Base-by-base conservation (phyloP, 2,113 vertebrate species). In the Phoenicopterus ruber region DNA sequence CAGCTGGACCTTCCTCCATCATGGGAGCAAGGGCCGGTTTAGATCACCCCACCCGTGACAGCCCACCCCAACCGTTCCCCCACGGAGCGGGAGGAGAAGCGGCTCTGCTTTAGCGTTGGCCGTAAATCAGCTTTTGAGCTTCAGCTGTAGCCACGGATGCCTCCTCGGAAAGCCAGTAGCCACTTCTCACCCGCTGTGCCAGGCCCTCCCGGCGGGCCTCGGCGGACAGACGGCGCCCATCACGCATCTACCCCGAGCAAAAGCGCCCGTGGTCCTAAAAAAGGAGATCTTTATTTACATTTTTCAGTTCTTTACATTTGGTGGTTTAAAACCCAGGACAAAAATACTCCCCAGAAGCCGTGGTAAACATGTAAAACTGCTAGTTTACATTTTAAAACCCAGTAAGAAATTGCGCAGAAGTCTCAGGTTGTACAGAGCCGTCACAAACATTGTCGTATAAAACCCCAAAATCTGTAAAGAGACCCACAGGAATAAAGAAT, bases 201-300 rank as follows among this genome's bases (percentile, higher is more conserved):
- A 31, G 70, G 34, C 36, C 61, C 14, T 47, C 49, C 31, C 1
- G 0, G 19, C 25, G 5, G 42, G 3, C 44, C 54, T 55, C 14
- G 1, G 57, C 1, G 0, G 29, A 17, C 32, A 3, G 25, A 14
- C 14, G 4, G 17, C 10, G 6, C 82, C 55, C n/a, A 5, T 22
- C 76, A 31, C 65, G 62, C 61, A 1, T 9, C 7, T 1, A 42
- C 21, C 36, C 61, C 2, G 0, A 79, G 70, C 58, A 62, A 40
- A 82, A 52, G 28, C 79, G 86, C 26, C 9, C 50, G 1, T 2
- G 13, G 50, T 6, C 69, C 84, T 83, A 61, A 28, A 65, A 96
- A 94, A 59, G 11, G 22, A 83, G 44, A 38, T 69, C 18, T 96
- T 94, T 95, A 96, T 97, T 97, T 73, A 86, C 55, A 24, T 31